Base-by-base conservation (phyloP, 2,888 invertebrate genomes). In the Catotricha subobsoleta region DNA sequence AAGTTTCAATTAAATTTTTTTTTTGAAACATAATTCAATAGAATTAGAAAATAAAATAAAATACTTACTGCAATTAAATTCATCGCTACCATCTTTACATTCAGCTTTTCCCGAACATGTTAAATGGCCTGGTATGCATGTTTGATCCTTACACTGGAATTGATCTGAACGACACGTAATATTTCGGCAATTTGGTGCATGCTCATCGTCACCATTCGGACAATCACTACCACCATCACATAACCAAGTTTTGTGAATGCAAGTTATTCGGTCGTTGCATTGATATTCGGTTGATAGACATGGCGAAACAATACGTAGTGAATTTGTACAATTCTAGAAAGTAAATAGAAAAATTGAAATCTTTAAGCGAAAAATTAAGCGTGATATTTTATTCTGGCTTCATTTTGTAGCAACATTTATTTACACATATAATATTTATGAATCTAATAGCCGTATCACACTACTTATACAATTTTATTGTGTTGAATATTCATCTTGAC, bases 221-320 rank as follows among this genome's bases (percentile, higher is more conserved):
- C 88, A 90, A 58, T 88, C 88, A 35, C 67, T 68, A 49, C 81
- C 80, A 2, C 83, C 84, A 52, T 88, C 88, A 55, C 87, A 88
- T 10, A 87, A 67, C 84, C 86, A 88, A 19, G 71, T 74, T 45
- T 70, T 72, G 54, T 81, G 80, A 30, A 88, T 74, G 57, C 88
- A 88, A 1, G 80, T 81, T 50, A 83, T 67, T 33, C 73, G 72
- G 59, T 88, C 87, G 30, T 70, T 72, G 57, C 88, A 88, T 53
- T 79, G 76, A 56, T 77, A 84, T 55, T 88, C 87, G 30, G 71
- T 69, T 2, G 70, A 60, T 46, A 72, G 66, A 57, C 87, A 88
- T 16, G 76, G 74, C 2, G 76, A 76, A 2, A 36, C 19, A 6
- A 64, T 42, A 23, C 49, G 59, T 46, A 65, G 65, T 1, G 65